phyloP scores from a whole-genome alignment of 2,888 invertebrate genomes.

The Cartodere bifasciata region DNA sequence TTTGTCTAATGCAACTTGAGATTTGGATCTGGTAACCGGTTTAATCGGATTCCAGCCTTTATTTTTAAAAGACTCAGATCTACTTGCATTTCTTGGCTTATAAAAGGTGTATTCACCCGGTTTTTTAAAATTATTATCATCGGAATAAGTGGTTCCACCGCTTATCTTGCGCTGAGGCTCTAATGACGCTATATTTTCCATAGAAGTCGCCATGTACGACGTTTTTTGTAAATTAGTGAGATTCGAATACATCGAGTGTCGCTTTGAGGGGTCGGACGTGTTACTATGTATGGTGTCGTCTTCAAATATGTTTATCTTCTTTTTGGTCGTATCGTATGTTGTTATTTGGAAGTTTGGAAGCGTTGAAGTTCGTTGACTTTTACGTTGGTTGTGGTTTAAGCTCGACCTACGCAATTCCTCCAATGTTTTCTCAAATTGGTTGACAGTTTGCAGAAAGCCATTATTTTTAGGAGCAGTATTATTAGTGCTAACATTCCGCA shows the following conservation, averaged over 20 bases:
- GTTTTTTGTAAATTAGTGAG: constrained; percentile 9
- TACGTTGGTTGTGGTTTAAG: too few relatives aligned
- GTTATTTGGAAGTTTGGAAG: constrained; percentile 36
- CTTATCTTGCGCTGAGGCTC: too few relatives aligned
- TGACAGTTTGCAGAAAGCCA: constrained; percentile 18
- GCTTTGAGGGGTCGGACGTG: constrained; percentile 18
- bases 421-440: constrained; percentile 20
- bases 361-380: too few relatives aligned
- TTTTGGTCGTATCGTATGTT: constrained; percentile 32
- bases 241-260: too few relatives aligned
- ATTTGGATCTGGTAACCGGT: constrained; percentile 36
- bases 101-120: constrained; percentile 24
- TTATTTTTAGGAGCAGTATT: neutral
- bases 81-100: constrained; percentile 19
- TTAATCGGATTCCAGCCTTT: constrained; percentile 26
- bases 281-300: constrained; percentile 34
- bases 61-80: constrained; percentile 31
- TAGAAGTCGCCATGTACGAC: constrained; percentile 20
- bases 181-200: constrained; percentile 27
- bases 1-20: constrained; percentile 33
- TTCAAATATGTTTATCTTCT: constrained; percentile 34
- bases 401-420: constrained; percentile 8
- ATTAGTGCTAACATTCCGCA: neutral
- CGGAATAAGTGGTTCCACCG: constrained; percentile 15
- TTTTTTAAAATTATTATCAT: constrained; percentile 12